Evolutionary conservation across 2,113 vertebrate genomes (phyloP).

Genomic region (Leptobrachium ailaonicum): DNA sequence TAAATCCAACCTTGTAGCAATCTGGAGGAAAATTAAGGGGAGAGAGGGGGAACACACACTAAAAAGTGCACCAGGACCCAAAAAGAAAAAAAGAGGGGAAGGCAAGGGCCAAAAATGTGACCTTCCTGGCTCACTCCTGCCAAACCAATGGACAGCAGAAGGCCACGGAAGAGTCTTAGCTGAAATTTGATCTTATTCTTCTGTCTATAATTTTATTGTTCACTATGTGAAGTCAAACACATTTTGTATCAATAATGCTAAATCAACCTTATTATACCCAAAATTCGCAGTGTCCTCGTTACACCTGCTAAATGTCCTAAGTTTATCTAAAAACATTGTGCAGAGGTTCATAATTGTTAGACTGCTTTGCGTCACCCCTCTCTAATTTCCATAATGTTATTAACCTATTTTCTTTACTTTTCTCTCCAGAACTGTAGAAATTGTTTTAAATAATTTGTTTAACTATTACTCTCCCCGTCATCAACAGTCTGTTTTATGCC

Average conservation of each 20-base stretch:
- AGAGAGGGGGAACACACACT: no score
- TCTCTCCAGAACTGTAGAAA: constrained; percentile 32
- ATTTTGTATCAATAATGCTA: constrained; percentile 26
- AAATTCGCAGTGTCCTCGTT: constrained; percentile 24
- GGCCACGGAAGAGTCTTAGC: no score
- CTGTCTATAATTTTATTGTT: constrained; percentile 1
- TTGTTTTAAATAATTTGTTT: constrained; percentile 49
- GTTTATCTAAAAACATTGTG: constrained; percentile 21
- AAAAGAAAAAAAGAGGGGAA: no score
- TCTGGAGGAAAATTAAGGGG: no score
- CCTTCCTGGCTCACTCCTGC: no score
- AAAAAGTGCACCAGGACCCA: no score
- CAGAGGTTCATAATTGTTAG: constrained; percentile 2
- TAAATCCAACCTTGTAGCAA: no score
- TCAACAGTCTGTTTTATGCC: constrained; percentile 50
- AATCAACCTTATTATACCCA: constrained; percentile 25
- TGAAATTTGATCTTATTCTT: not conserved
- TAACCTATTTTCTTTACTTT: constrained; percentile 43
- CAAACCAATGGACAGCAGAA: no score
- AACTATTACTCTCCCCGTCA: constrained; percentile 41
- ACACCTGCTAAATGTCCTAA: constrained; percentile 35
- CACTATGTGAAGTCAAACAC: not conserved
- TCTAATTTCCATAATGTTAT: constrained; percentile 33
- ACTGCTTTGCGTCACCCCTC: constrained; percentile 40
- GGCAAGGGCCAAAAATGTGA: no score